Evolutionary conservation across 2,113 vertebrate species (phyloP), one percentile per base, ranked within the genome.

Genomic region (Mixornis gularis): DNA sequence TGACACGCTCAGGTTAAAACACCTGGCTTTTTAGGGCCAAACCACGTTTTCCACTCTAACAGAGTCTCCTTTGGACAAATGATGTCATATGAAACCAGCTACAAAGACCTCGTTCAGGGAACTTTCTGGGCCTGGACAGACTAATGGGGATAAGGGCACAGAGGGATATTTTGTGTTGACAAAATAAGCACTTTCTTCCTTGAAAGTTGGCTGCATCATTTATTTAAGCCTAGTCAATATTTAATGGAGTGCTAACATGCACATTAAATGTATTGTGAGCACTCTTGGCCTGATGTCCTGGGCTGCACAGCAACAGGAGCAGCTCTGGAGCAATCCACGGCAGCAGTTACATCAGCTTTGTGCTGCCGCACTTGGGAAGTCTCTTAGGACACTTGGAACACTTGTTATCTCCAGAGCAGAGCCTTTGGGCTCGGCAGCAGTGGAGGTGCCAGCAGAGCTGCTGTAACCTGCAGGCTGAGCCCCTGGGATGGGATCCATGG

Each of bases 141-240:
- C 84, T 41, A 43, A 56, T 2, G 19, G 64, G 83, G 49, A 76
- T 76, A 94, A 89, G 78, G 64, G 76, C 87, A 91, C 78, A 89
- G 87, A 94, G 56, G 56, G 51, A 64, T 53, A 86, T 95, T 95
- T 93, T 93, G 62, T 86, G 80, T 92, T 84, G 87, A 85, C 79
- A 93, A 94, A 96, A 93, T 74, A 96, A 95, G 83, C 53, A 48
- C 80, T 96, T 95, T 96, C 72, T 94, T 95, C 80, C 84, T 94
- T 96, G 85, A 77, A 89, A 89, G 74, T 90, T 93, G 94, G 62
- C 85, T 76, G 66, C 71, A 95, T 93, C 80, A 94, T 95, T 96
- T 95, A 89, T 95, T 96, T 94, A 91, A 86, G 87, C 82, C 64
- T 34, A 68, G 91, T 96, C 85, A 95, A 97, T 96, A 96, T 95